A percentile compares a stretch with the other conserved stretches of the same genome.
Evolutionary conservation across 2,888 invertebrate genomes (phyloP).

Genomic region (Allygus modestus): DNA sequence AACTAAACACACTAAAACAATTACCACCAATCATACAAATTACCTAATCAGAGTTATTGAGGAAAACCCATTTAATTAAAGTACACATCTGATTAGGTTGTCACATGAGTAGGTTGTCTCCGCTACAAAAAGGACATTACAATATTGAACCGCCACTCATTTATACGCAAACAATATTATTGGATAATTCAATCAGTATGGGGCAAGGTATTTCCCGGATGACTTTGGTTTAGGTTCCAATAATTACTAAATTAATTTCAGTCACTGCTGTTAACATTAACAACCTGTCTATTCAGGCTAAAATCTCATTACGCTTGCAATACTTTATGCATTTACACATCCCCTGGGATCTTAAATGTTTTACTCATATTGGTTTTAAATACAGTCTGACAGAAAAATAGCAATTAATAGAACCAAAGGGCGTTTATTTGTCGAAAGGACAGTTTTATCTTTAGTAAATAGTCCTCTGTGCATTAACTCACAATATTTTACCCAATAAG

Average conservation of each 20-base stretch:
- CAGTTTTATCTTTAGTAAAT: too few relatives aligned
- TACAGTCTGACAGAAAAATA: not conserved
- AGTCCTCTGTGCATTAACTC: too few relatives aligned
- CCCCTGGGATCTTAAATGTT: not conserved
- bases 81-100: not conserved
- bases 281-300: not conserved
- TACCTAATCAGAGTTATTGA: too few relatives aligned
- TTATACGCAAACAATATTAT: not conserved
- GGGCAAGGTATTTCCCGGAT: conserved; percentile 4
- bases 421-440: too few relatives aligned
- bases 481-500: conserved; percentile 5
- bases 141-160: conserved; percentile 1
- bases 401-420: too few relatives aligned
- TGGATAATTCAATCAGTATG: not conserved
- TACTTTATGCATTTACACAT: too few relatives aligned
- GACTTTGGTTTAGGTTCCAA: conserved; percentile 3
- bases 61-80: not conserved
- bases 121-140: not conserved
- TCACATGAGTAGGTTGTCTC: not conserved
- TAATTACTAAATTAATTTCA: conserved; percentile 17
- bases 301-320: too few relatives aligned
- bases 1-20: too few relatives aligned
- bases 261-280: not conserved
- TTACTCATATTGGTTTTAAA: not conserved
- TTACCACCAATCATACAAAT: too few relatives aligned